A percentile compares a stretch with the other conserved stretches of the same genome.
phyloP scores from a whole-genome alignment of 2,113 vertebrate genomes.

The Thomomys bottae region DNA sequence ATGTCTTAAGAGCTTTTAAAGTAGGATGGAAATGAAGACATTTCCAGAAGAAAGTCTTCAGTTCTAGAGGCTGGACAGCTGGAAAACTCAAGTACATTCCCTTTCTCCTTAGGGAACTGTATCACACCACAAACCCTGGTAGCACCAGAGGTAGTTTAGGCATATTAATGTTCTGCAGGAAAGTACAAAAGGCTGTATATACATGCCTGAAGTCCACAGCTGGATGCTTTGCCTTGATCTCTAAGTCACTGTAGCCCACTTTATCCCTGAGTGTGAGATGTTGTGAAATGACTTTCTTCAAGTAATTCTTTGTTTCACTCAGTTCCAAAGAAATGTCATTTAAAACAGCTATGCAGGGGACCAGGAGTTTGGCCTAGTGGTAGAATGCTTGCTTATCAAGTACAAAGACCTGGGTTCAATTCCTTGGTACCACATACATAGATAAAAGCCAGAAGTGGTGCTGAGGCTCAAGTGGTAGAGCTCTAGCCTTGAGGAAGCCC shows the following conservation, averaged over 20 bases:
- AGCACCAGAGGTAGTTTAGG: not conserved
- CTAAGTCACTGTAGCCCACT: conserved; percentile 16
- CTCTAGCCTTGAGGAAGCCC: no score
- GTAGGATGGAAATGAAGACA: not conserved
- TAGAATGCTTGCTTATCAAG: no score
- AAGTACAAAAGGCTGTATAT: not conserved
- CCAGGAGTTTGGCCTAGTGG: no score
- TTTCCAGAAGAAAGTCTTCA: conserved; percentile 28
- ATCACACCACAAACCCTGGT: not conserved
- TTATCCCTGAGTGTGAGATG: not conserved
- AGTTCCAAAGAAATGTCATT: conserved; percentile 76
- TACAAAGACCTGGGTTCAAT: no score
- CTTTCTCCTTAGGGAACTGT: not conserved
- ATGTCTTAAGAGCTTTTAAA: not conserved
- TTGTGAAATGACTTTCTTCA: conserved; percentile 57
- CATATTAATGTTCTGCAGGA: not conserved
- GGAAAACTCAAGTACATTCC: not conserved
- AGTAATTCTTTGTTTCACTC: conserved; percentile 73
- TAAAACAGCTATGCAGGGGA: no score
- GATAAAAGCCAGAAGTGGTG: no score
- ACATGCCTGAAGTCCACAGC: not conserved
- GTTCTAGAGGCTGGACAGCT: not conserved
- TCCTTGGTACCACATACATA: no score
- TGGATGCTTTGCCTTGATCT: not conserved
- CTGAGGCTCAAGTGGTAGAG: no score